A percentile compares a stretch with the other conserved stretches of the same genome.
Evolutionary conservation across 1,140 invertebrate species (phyloP).

Genomic region (Drosophila triauraria): DNA sequence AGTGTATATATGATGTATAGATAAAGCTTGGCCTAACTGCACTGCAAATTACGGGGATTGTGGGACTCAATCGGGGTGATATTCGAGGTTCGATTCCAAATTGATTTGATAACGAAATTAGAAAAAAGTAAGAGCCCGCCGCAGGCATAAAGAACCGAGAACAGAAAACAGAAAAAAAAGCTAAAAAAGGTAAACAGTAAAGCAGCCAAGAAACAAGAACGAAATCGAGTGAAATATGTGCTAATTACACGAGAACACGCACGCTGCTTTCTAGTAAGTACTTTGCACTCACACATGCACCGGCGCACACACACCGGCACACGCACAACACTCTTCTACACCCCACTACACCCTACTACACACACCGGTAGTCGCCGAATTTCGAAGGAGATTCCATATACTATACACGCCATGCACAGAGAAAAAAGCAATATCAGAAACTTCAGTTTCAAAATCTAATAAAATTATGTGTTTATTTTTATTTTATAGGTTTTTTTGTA

Average conservation of each 20-base stretch:
- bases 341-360: not conserved
- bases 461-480: too few relatives aligned
- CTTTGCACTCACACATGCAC: constrained; percentile 33
- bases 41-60: not conserved
- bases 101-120: constrained; percentile 29
- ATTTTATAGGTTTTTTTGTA: too few relatives aligned
- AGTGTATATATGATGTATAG: constrained; percentile 5
- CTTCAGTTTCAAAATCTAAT: too few relatives aligned
- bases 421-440: not conserved
- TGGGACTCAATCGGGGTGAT: constrained; percentile 9
- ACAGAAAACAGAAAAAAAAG: not conserved
- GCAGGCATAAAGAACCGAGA: constrained; percentile 5
- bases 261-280: constrained; percentile 64
- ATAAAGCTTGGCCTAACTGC: constrained; percentile 1
- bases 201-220: constrained; percentile 40
- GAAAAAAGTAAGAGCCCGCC: not conserved
- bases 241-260: constrained; percentile 60
- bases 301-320: constrained; percentile 6
- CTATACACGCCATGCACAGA: not conserved
- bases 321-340: constrained; percentile 3
- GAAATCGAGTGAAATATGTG: constrained; percentile 55
- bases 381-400: constrained; percentile 9
- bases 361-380: constrained; percentile 3
- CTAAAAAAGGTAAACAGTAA: constrained; percentile 31
- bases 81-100: constrained; percentile 42